Evolutionary conservation across 2,888 invertebrate genomes (phyloP).

Genomic region (Sinotaia quadrata): DNA sequence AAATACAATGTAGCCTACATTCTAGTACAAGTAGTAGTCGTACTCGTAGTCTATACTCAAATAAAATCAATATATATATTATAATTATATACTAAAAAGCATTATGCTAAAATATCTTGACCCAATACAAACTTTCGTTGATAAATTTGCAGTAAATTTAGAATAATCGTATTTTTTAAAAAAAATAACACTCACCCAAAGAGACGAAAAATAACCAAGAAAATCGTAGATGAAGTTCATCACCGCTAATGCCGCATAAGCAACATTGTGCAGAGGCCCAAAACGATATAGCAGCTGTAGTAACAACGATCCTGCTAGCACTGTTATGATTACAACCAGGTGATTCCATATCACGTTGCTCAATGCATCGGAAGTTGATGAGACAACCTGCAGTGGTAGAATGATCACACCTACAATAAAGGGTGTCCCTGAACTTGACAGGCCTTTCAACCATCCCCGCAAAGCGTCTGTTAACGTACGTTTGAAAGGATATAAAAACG

Average conservation of each 20-base stretch:
- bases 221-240: conserved; percentile 62
- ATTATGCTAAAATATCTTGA: no score
- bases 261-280: conserved; percentile 76
- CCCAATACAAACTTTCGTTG: no score
- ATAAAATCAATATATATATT: no score
- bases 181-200: conserved; percentile 65
- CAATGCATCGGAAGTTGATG: conserved; percentile 83
- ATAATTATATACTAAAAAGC: no score
- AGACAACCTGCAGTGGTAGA: conserved; percentile 82
- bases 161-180: no score
- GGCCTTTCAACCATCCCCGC: conserved; percentile 80
- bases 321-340: conserved; percentile 76
- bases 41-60: no score
- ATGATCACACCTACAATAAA: conserved; percentile 72
- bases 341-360: conserved; percentile 82
- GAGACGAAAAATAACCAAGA: conserved; percentile 66
- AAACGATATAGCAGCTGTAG: conserved; percentile 81
- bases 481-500: conserved; percentile 96
- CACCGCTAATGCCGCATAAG: conserved; percentile 45
- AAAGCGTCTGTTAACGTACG: conserved; percentile 83
- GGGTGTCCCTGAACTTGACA: conserved; percentile 71
- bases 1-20: no score
- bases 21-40: no score
- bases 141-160: no score
- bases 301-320: conserved; percentile 73